phyloP scores from a whole-genome alignment of 2,113 vertebrate genomes.

The Drymodes brunneopygia region DNA sequence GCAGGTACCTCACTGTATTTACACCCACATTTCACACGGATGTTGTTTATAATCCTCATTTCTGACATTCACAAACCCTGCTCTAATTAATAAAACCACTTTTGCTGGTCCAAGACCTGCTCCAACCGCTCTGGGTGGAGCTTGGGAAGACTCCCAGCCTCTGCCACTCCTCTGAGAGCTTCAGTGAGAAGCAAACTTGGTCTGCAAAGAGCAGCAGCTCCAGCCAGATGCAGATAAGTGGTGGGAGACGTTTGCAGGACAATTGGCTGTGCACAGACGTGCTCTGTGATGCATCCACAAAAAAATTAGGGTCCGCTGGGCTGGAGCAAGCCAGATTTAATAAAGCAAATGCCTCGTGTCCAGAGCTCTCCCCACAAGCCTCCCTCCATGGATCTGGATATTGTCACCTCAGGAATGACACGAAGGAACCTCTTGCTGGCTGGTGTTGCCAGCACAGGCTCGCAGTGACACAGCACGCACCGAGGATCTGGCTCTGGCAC shows the following conservation, averaged over 20 bases:
- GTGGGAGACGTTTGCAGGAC: neutral
- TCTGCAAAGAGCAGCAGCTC: neutral
- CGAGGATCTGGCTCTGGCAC: neutral
- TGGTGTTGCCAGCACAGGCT: neutral
- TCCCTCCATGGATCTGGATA: neutral
- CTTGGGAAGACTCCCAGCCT: neutral
- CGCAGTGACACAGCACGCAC: accelerated
- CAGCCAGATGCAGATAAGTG: neutral
- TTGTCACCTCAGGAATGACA: neutral
- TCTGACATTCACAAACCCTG: neutral
- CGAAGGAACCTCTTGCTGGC: neutral
- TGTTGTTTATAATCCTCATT: neutral
- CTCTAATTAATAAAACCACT: neutral
- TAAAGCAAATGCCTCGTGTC: neutral
- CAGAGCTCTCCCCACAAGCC: neutral
- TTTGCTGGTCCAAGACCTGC: neutral
- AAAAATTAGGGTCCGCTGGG: neutral
- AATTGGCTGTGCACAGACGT: accelerated
- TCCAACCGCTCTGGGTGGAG: neutral
- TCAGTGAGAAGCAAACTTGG: neutral
- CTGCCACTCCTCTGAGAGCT: neutral
- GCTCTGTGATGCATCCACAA: neutral
- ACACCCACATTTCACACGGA: neutral
- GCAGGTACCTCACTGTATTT: neutral
- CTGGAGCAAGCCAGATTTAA: neutral